Percentiles rank a stretch among this genome's conserved stretches.
phyloP scores from a whole-genome alignment of 1,140 invertebrate species.

The Drosophila nannoptera region DNA sequence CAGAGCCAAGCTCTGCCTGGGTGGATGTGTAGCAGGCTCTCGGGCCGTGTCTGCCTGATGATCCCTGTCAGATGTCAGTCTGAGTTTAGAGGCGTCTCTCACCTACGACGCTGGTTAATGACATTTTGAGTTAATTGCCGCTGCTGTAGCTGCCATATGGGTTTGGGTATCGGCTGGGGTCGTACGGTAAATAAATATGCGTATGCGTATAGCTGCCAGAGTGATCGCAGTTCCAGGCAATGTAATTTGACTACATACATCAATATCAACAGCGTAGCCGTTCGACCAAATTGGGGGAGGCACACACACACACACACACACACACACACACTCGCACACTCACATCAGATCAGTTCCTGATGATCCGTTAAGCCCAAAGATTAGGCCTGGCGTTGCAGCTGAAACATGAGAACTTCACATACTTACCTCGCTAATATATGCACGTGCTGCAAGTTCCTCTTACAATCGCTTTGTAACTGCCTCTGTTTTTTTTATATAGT shows the following conservation, averaged over 20 bases:
- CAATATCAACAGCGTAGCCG: slow-evolving; percentile 16
- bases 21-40: slow-evolving; percentile 33
- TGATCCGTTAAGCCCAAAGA: slow-evolving; percentile 37
- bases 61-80: slow-evolving; percentile 77
- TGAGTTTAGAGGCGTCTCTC: slow-evolving; percentile 47
- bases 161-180: slow-evolving; percentile 29
- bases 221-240: slow-evolving; percentile 65
- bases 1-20: slow-evolving; percentile 7
- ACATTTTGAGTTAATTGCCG: slow-evolving; percentile 76
- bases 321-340: not conserved
- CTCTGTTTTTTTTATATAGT: not conserved
- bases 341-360: slow-evolving; percentile 28
- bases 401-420: slow-evolving; percentile 26
- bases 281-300: not conserved
- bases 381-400: slow-evolving; percentile 8
- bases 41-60: slow-evolving; percentile 55
- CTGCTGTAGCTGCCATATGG: slow-evolving; percentile 56
- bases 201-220: slow-evolving; percentile 39
- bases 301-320: not conserved
- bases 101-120: slow-evolving; percentile 72
- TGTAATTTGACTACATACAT: slow-evolving; percentile 74
- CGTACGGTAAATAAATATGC: slow-evolving; percentile 65
- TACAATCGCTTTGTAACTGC: not conserved
- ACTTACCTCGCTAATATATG: not conserved
- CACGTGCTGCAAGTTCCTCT: not conserved